Conservation (phyloP, 2,113 vertebrate species). For the Ifrita kowaldi region DNA sequence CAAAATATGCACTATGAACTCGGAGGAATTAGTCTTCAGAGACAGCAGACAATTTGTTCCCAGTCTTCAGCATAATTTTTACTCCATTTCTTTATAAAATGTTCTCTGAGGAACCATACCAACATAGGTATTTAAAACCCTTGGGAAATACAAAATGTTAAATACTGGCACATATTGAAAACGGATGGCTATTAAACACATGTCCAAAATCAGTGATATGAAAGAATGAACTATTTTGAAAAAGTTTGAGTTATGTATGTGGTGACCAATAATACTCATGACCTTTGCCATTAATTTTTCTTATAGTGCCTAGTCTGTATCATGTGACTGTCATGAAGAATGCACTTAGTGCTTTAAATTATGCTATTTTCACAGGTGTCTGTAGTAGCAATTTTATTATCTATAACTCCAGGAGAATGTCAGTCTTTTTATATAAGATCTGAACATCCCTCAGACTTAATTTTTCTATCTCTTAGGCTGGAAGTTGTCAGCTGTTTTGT, state of each 20-base stretch:
- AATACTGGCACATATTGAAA: neutral
- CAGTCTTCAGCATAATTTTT: neutral
- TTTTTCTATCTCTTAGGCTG: neutral
- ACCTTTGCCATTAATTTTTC: neutral
- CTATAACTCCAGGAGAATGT: neutral
- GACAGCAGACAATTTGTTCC: neutral
- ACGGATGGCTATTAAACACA: neutral
- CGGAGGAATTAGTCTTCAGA: neutral
- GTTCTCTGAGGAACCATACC: neutral
- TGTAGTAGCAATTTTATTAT: neutral
- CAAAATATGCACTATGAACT: neutral
- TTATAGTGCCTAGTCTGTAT: neutral
- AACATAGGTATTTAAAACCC: neutral
- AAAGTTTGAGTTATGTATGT: neutral
- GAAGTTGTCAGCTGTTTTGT: neutral
- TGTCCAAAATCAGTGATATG: neutral
- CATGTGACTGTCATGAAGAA: neutral
- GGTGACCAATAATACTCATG: neutral
- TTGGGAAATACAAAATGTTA: neutral
- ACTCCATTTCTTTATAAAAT: neutral
- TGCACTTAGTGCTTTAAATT: neutral
- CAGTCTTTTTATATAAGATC: neutral
- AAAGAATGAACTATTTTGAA: neutral
- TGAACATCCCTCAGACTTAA: neutral
- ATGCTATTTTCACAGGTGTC: neutral